Percentiles rank a stretch among this genome's conserved stretches.
Conservation (phyloP, 2,113 vertebrate species). For the Eurypyga helias region DNA sequence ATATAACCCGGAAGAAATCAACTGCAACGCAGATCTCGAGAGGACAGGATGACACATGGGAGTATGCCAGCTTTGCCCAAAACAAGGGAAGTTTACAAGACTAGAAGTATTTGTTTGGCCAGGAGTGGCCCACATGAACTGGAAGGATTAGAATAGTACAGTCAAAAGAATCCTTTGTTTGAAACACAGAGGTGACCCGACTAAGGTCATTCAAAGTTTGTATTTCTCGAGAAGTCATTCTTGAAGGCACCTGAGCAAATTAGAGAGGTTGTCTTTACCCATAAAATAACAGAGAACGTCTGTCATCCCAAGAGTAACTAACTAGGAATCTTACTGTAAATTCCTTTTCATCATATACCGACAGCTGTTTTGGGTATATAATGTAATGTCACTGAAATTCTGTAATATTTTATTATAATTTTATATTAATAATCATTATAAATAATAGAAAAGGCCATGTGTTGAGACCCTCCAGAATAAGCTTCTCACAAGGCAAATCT, state of each 20-base stretch:
- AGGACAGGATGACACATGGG: not conserved
- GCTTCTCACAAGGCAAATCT: not conserved
- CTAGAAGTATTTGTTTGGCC: not conserved
- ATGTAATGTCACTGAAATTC: not conserved
- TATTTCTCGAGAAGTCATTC: not conserved
- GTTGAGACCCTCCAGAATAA: not conserved
- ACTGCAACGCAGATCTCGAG: not conserved
- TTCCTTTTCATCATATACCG: not conserved
- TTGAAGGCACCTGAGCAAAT: not conserved
- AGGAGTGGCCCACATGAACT: not conserved
- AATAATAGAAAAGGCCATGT: not conserved
- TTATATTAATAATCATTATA: not conserved
- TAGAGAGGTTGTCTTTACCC: not conserved
- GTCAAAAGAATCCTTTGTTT: not conserved
- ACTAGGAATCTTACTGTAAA: not conserved
- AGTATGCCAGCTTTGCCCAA: not conserved
- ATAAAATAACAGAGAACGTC: not conserved
- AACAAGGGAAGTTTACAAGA: not conserved
- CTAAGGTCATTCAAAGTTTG: not conserved
- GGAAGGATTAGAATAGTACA: not conserved
- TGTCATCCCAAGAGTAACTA: not conserved
- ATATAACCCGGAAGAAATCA: not conserved
- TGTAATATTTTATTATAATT: not conserved
- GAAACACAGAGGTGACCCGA: not conserved
- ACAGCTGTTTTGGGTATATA: not conserved